Evolutionary conservation across 1,140 invertebrate genomes (phyloP), one percentile per base, ranked within the genome.

Genomic region (Uloborus diversus): DNA sequence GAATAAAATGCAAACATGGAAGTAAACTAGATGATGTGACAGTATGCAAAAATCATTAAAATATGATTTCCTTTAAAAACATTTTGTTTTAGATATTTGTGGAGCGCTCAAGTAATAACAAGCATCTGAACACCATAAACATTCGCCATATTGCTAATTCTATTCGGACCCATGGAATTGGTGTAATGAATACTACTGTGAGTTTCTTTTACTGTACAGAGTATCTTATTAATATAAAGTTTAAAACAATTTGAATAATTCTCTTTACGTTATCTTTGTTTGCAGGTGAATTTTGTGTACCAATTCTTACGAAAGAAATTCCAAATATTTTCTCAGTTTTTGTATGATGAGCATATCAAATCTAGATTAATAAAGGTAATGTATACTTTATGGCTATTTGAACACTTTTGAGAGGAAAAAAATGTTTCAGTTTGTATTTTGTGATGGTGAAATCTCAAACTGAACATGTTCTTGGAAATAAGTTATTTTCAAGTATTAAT

Each of bases 291-390:
- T 86, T 97, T 96, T 86, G 96, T 96, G 0, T 99, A 99, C 88
- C 96, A 98, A 87, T 99, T 98, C 88, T 88, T 99, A 53, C 90
- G 94, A 78, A 93, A 96, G 76, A 98, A 99, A 87, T 94, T 99
- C 83, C 93, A 93, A 82, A 93, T 93, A 3, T 98, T 99, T 86
- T 99, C 97, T 1, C 96, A 99, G 86, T 99, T 99, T 86, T 91
- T 99, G 83, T 99, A 94, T 86, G 97, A 99, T 87, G 98, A 99
- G 87, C 96, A 98, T 83, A 98, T 99, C 64, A 99, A 99, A 86
- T 98, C 96, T 0, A 90, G 95, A 68, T 87, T 99, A 0, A 90
- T 96, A 66, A 96, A 96, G 84, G 87, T 87, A 37, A n/a, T 33
- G 23, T 3, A 1, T 62, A 61, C 1, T 61, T 61, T 65, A 11